Percentiles rank a stretch among this genome's conserved stretches.
Conservation (phyloP, 2,888 invertebrate genomes). For the Hartigia nigra region DNA sequence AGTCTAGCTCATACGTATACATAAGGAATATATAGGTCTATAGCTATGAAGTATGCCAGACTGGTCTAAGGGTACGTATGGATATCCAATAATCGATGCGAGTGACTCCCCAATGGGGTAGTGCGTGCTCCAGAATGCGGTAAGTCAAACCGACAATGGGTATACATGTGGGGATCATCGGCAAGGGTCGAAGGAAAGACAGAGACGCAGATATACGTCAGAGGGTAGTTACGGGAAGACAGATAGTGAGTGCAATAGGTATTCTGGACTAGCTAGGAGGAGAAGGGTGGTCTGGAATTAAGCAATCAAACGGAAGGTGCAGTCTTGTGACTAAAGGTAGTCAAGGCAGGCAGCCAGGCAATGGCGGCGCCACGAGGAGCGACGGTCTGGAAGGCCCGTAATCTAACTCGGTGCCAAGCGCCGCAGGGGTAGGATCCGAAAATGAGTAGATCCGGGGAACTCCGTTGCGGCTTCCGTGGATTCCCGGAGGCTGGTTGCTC, state of each 20-base stretch:
- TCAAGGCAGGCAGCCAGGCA: slow-evolving; percentile 7
- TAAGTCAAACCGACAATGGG: background rate
- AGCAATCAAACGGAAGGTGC: slow-evolving; percentile 31
- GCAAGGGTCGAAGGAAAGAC: background rate
- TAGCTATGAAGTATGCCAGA: background rate
- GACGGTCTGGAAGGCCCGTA: slow-evolving; percentile 12
- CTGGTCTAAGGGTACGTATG: background rate
- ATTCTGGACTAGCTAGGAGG: background rate
- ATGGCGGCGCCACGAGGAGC: slow-evolving; percentile 10
- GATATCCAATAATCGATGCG: background rate
- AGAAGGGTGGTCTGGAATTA: slow-evolving; percentile 19
- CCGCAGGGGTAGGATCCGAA: slow-evolving; percentile 46
- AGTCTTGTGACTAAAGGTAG: slow-evolving; percentile 11
- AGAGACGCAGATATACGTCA: background rate
- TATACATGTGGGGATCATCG: slow-evolving; percentile 19
- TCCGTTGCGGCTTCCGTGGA: slow-evolving; percentile 39
- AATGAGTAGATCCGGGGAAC: slow-evolving; percentile 48
- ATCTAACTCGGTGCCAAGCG: slow-evolving; percentile 47
- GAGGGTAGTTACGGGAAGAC: background rate
- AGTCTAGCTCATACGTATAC: background rate
- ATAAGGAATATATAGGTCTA: background rate
- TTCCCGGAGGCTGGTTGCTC: slow-evolving; percentile 36
- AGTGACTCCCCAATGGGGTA: background rate
- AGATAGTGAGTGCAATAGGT: background rate
- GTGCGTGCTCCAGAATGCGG: background rate